phyloP scores from a whole-genome alignment of 2,797 vertebrate genomes.

The Ptychadena robeensis region DNA sequence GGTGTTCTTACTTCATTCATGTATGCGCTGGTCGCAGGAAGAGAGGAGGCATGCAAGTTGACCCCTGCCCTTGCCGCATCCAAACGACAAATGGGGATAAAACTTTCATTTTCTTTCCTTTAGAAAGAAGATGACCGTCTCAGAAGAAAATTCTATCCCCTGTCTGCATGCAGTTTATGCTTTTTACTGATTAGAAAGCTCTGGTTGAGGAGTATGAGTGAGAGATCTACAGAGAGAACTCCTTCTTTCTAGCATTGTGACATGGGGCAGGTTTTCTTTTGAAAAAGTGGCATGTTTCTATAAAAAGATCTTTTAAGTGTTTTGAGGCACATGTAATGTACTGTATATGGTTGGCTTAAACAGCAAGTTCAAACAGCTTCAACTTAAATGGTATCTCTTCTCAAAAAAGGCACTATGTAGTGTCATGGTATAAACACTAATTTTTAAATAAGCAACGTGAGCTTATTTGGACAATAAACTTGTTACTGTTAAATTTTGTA shows the following conservation, averaged over 20 bases:
- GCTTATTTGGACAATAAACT: neutral
- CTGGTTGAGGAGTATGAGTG: too few species aligned
- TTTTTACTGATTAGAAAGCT: too few species aligned
- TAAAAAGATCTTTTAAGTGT: too few species aligned
- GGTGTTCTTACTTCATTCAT: too few species aligned
- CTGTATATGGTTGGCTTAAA: neutral
- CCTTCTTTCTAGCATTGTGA: neutral
- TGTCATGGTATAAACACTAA: slow-evolving; percentile 2
- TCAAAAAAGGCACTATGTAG: slow-evolving; percentile 20
- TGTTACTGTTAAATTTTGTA: slow-evolving; percentile 41
- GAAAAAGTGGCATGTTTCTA: neutral
- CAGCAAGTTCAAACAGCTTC: neutral
- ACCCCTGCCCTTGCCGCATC: too few species aligned
- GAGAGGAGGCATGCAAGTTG: too few species aligned
- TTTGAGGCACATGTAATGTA: neutral
- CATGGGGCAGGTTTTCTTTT: neutral
- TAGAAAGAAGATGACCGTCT: too few species aligned
- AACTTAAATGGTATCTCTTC: neutral
- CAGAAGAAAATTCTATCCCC: neutral
- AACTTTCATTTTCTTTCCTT: too few species aligned
- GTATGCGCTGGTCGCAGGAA: too few species aligned
- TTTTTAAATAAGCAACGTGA: slow-evolving; percentile 48
- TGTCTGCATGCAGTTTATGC: neutral
- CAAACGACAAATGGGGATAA: too few species aligned
- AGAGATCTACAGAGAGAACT: too few species aligned